phyloP scores from a whole-genome alignment of 1,140 invertebrate genomes.

The Triops longicaudatus region DNA sequence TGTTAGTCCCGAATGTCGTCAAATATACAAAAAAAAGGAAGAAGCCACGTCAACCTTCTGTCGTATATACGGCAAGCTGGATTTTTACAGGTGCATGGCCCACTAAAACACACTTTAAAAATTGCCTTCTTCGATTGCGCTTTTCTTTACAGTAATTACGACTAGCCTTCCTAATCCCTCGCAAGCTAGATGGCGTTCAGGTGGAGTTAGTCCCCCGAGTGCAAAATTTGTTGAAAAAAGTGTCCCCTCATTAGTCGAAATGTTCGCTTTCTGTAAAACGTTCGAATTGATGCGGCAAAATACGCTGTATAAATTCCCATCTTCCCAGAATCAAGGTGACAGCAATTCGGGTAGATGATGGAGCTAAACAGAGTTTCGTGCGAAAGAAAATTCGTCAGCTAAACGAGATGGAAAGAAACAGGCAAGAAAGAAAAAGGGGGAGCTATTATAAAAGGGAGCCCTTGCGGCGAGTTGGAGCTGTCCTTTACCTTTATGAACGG shows the following conservation, averaged over 20 bases:
- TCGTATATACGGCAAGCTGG: background rate
- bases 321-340: background rate
- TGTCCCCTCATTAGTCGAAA: background rate
- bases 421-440: background rate
- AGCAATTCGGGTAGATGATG: background rate
- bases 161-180: background rate
- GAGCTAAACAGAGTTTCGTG: background rate
- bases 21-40: background rate
- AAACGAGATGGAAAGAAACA: background rate
- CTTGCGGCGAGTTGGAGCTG: slow-evolving; percentile 4
- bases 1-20: slow-evolving; percentile 1
- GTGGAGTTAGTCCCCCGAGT: too few relatives aligned
- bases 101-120: background rate
- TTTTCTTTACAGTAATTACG: background rate
- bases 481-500: background rate
- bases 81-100: background rate
- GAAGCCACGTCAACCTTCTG: background rate
- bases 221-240: too few relatives aligned
- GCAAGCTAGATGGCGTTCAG: background rate
- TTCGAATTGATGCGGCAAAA: background rate
- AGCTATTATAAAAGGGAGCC: background rate
- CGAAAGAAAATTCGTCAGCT: background rate
- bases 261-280: background rate
- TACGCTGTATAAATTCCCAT: background rate
- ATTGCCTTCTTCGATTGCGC: background rate